These are phyloP conservation scores for Saguinus midas DNA, from an alignment of 2,113 vertebrate species.

Conservation along the genomic window DNA sequence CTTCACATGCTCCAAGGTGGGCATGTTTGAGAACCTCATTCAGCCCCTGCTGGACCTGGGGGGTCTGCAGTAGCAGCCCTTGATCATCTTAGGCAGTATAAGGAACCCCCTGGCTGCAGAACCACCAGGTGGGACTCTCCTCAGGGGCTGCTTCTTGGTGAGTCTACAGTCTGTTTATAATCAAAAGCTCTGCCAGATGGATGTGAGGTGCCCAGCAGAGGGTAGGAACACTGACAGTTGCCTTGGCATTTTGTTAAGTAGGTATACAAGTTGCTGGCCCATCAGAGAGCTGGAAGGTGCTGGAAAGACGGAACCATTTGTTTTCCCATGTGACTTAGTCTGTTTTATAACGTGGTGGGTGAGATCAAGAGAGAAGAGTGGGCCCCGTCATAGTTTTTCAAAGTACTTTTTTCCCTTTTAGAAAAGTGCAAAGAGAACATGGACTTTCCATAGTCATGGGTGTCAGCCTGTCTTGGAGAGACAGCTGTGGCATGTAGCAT, in stretches of 20 bases:
- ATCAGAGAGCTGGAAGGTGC: not conserved
- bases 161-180: not conserved
- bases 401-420: not conserved
- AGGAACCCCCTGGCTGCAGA: not conserved
- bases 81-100: not conserved
- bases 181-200: not conserved
- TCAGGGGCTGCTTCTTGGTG: not conserved
- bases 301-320: not conserved
- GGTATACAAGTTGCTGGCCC: not conserved
- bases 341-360: not conserved
- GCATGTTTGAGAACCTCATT: not conserved
- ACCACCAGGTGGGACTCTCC: not conserved
- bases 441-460: not conserved
- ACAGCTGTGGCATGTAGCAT: not conserved
- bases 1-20: not conserved
- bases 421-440: constrained; percentile 13
- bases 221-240: not conserved
- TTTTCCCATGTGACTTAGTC: not conserved
- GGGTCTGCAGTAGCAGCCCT: not conserved
- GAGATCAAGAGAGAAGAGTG: not conserved
- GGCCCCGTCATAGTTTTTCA: not conserved
- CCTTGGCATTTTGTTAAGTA: not conserved
- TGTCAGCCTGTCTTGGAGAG: constrained; percentile 35
- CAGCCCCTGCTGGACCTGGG: not conserved
- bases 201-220: not conserved